phyloP scores from a whole-genome alignment of 2,888 invertebrate genomes.

The Platycheirus albimanus region DNA sequence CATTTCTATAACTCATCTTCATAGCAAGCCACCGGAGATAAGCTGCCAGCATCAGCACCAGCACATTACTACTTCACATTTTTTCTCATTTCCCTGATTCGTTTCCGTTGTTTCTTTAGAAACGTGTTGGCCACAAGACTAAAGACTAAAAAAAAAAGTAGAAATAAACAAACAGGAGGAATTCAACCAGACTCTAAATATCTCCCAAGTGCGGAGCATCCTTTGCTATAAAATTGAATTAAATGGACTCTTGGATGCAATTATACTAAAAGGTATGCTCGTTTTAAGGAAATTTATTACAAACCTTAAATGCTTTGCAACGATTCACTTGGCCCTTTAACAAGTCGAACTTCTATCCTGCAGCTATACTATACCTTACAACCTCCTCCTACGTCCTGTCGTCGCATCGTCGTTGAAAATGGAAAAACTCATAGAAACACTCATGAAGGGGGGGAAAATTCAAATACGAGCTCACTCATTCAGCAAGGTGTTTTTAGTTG shows the following conservation, averaged over 20 bases:
- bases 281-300: slow-evolving; percentile 71
- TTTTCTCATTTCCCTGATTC: slow-evolving; percentile 63
- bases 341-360: slow-evolving; percentile 22
- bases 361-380: neutral
- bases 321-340: slow-evolving; percentile 60
- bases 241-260: slow-evolving; percentile 74
- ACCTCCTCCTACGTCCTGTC: too few species aligned
- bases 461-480: slow-evolving; percentile 47
- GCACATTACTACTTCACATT: slow-evolving; percentile 64
- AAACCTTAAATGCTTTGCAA: slow-evolving; percentile 64
- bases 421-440: slow-evolving; percentile 62
- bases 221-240: slow-evolving; percentile 73
- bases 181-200: slow-evolving; percentile 55
- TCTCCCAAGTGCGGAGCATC: slow-evolving; percentile 65
- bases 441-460: slow-evolving; percentile 69
- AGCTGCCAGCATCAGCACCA: too few species aligned
- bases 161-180: slow-evolving; percentile 34
- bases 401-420: too few species aligned
- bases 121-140: slow-evolving; percentile 26
- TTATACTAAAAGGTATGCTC: slow-evolving; percentile 74
- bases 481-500: neutral
- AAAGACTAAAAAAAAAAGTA: slow-evolving; percentile 9
- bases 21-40: slow-evolving; percentile 35
- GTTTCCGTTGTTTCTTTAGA: slow-evolving; percentile 48
- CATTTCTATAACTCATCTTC: slow-evolving; percentile 66